Evolutionary conservation across 1,140 invertebrate species (phyloP).

Genomic region (Diachasma alloeum): DNA sequence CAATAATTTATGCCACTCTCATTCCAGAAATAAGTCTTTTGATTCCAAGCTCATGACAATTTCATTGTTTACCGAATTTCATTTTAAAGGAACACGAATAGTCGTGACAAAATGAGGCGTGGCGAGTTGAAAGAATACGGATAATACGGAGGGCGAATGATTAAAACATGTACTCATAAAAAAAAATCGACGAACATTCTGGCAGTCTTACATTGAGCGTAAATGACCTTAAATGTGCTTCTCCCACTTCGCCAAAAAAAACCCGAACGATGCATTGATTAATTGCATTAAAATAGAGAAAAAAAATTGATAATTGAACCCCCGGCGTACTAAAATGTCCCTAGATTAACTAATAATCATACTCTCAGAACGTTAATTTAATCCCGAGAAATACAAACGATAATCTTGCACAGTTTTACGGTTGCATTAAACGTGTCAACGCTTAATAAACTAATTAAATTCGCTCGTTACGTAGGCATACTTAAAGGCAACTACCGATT

Average conservation of each 20-base stretch:
- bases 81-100: no score
- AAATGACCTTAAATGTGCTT: constrained; percentile 1
- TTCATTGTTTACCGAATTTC: no score
- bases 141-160: background rate
- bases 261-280: no score
- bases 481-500: background rate
- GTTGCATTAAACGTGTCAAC: background rate
- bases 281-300: no score
- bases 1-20: background rate
- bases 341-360: no score
- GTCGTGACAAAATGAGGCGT: no score
- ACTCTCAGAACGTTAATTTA: no score
- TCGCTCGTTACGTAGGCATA: background rate
- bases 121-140: no score
- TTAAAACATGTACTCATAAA: background rate
- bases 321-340: no score
- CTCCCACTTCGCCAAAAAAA: no score
- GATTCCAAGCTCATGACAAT: background rate
- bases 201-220: constrained; percentile 60
- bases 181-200: background rate
- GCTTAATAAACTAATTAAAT: background rate
- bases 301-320: no score
- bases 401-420: background rate
- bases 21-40: background rate
- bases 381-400: no score